A percentile compares a stretch with the other conserved stretches of the same genome.
phyloP scores from a whole-genome alignment of 30 jellyfish, hydroid and myxozoan genomes.

The Aurelia aurita complex sp. Pacific region DNA sequence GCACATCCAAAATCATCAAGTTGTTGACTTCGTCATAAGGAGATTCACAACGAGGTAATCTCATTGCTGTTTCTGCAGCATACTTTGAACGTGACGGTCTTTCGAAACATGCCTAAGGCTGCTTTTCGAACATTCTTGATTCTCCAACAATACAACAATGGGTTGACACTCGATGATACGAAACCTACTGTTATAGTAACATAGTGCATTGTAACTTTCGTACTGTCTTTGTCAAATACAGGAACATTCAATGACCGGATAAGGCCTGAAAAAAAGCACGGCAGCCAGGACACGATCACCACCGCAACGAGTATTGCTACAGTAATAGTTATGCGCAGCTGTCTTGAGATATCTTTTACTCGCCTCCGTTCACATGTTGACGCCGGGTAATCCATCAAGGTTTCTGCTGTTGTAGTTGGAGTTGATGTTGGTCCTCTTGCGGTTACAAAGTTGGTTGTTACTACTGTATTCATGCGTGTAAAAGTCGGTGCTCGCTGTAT shows the following conservation, averaged over 20 bases:
- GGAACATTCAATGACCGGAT: background rate
- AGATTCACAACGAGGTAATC: too few species aligned
- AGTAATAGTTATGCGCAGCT: background rate
- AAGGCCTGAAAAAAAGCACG: background rate
- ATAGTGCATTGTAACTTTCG: background rate
- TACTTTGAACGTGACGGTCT: background rate
- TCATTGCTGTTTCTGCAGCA: too few species aligned
- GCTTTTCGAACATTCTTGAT: background rate
- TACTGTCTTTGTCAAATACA: background rate
- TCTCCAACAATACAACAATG: conserved; percentile 8
- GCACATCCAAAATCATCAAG: too few species aligned
- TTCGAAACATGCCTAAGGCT: background rate
- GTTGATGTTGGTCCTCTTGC: background rate
- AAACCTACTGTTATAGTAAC: background rate
- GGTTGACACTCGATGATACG: background rate
- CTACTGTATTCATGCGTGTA: background rate
- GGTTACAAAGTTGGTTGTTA: background rate
- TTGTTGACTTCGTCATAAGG: too few species aligned
- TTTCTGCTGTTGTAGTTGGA: background rate
- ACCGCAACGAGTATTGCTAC: conserved; percentile 3
- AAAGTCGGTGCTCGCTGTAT: too few species aligned
- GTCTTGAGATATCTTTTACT: background rate
- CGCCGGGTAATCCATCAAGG: background rate
- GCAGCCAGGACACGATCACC: background rate
- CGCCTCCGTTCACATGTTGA: too few species aligned